These are phyloP conservation scores for Macaca nemestrina DNA, from an alignment of 2,113 vertebrate species.

Conservation along the genomic window DNA sequence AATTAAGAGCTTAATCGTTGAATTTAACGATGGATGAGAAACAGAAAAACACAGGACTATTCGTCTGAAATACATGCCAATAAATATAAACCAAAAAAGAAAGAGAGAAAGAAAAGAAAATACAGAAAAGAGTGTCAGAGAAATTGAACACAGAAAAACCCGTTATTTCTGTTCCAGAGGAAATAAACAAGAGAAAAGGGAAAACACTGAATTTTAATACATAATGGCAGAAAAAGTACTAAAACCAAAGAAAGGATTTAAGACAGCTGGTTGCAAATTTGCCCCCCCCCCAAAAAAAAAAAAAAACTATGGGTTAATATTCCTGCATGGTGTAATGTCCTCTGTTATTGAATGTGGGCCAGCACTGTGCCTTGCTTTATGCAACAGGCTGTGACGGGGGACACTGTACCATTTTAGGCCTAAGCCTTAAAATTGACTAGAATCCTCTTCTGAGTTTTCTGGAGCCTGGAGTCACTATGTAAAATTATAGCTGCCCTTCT, in stretches of 20 bases:
- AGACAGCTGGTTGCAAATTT: not conserved
- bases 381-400: too few relatives aligned
- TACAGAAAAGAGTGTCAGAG: not conserved
- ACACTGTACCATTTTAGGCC: too few relatives aligned
- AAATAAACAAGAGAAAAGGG: not conserved
- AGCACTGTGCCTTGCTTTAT: not conserved
- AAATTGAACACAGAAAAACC: not conserved
- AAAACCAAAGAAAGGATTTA: not conserved
- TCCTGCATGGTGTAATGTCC: fast-evolving
- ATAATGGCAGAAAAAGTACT: not conserved
- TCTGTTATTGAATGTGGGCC: not conserved
- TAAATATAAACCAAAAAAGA: not conserved
- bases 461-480: too few relatives aligned
- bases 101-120: not conserved
- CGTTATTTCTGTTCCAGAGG: not conserved
- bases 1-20: not conserved
- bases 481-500: too few relatives aligned
- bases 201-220: not conserved
- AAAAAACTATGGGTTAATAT: not conserved
- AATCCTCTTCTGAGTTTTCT: too few relatives aligned
- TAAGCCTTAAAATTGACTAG: too few relatives aligned
- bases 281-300: too few relatives aligned
- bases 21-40: not conserved
- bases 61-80: not conserved
- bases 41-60: not conserved